These are phyloP conservation scores for Balaeniceps rex DNA, from an alignment of 2,113 vertebrate genomes.

Conservation along the genomic window DNA sequence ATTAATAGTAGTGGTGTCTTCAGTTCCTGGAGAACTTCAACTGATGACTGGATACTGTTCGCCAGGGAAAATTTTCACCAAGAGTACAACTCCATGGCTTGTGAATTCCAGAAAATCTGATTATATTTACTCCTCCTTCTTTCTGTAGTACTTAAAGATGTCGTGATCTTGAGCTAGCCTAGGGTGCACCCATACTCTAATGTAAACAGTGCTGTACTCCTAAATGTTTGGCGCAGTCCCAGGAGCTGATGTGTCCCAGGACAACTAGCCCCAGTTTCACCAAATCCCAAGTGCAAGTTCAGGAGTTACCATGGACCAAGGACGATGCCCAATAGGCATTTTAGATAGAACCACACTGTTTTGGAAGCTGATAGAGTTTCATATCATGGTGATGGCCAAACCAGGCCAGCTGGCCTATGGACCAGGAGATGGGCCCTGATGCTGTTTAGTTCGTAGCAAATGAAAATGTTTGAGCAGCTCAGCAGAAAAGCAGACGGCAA, in stretches of 20 bases:
- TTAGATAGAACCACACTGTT: not conserved
- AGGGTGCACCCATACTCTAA: not conserved
- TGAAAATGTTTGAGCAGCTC: not conserved
- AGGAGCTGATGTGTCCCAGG: not conserved
- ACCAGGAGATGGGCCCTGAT: not conserved
- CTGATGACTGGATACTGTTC: not conserved
- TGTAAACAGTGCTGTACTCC: not conserved
- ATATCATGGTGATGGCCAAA: not conserved
- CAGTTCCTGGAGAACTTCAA: not conserved
- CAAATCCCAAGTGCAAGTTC: not conserved
- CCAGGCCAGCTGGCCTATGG: not conserved
- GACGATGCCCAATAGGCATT: not conserved
- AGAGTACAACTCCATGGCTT: rapidly evolving
- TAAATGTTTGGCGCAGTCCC: not conserved
- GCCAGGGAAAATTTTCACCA: not conserved
- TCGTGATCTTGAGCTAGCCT: not conserved
- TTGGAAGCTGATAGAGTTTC: not conserved
- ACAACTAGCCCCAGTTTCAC: not conserved
- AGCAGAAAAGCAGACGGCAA: not conserved
- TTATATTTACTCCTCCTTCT: not conserved
- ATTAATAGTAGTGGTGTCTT: not conserved
- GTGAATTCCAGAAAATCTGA: not conserved
- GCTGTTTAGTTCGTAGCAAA: not conserved
- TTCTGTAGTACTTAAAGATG: not conserved
- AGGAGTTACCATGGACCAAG: not conserved